phyloP scores from a whole-genome alignment of 1,140 invertebrate species.

The Drosophila teissieri region DNA sequence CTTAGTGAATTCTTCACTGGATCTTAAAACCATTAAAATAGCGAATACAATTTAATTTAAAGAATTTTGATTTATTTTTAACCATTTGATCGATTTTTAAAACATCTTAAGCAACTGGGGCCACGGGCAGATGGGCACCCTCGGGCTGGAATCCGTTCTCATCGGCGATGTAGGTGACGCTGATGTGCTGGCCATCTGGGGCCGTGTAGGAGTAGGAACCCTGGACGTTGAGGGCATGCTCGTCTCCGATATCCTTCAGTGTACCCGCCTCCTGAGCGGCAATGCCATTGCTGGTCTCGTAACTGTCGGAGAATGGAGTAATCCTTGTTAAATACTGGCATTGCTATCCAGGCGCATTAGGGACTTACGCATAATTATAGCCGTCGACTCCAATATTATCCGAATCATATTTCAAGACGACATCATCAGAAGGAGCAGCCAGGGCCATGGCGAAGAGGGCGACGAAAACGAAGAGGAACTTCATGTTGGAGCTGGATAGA shows the following conservation, averaged over 20 bases:
- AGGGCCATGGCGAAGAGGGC: slow-evolving; percentile 49
- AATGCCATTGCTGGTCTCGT: slow-evolving; percentile 88
- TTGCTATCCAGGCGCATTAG: background rate
- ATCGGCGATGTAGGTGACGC: slow-evolving; percentile 64
- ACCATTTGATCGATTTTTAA: too few species aligned
- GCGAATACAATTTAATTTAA: too few species aligned
- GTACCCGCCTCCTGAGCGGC: slow-evolving; percentile 8
- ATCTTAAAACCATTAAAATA: too few species aligned
- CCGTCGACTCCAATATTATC: slow-evolving; percentile 39
- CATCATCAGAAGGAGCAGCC: background rate
- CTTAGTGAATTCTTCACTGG: too few species aligned
- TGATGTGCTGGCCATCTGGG: slow-evolving; percentile 50
- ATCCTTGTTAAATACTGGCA: background rate
- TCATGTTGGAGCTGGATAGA: background rate
- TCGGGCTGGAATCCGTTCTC: slow-evolving; percentile 89
- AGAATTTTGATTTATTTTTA: too few species aligned
- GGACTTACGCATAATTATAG: slow-evolving; percentile 2
- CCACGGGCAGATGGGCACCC: slow-evolving; percentile 86
- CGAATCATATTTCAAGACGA: slow-evolving; percentile 18
- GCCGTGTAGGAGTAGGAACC: slow-evolving; percentile 48
- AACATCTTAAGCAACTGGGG: slow-evolving; percentile 60
- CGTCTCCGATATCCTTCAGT: background rate
- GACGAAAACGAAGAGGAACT: background rate
- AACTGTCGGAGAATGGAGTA: slow-evolving; percentile 55
- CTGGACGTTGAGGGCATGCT: background rate